Base-by-base conservation (phyloP, 2,113 vertebrate species). In the Taurulus bubalis region DNA sequence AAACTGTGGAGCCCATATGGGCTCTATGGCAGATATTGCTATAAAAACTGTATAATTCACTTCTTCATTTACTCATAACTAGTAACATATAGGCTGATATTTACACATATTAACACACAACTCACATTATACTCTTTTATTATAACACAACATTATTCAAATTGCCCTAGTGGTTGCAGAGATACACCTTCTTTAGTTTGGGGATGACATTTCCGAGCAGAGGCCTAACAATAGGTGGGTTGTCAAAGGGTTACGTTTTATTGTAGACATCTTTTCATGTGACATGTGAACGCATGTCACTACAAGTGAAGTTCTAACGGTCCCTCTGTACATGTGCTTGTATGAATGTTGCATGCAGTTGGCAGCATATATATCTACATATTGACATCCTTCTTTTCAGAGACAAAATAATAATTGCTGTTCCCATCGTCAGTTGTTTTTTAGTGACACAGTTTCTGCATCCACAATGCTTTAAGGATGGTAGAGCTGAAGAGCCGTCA, bases 401-500 rank as follows among this genome's bases (percentile, higher is more conserved):
- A 83, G 40, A 64, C 38, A 26, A 40, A 45, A 34, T 2, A 28
- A 66, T 69, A 69, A 76, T 62, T 69, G 60, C 36, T 59, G 15
- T 28, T 64, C 40, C 66, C 80, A 45, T 55, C 14, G 20, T 51
- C 42, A 67, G n/a, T 73, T 76, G 58, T 15, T 74, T 64, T 69
- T 45, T 69, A 36, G 28, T 38, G 51, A 32, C 38, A 34, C 28
- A 30, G 16, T 76, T 70, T 74, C 34, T 66, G 56, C 73, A 26
- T 51, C 22, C 10, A 26, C 38, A 15, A 36, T 64, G 62, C 45
- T 66, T 45, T 49, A 38, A 64, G 56, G 36, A 56, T 56, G n/a
- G 53, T 64, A 75, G 47, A 56, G n/a, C 38, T 53, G 51, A 74
- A 10, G 64, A 74, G 64, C 76, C 40, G 82, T 87, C 67, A 75